Evolutionary conservation across 2,113 vertebrate species (phyloP).

Genomic region (Pelecanoides urinatrix): DNA sequence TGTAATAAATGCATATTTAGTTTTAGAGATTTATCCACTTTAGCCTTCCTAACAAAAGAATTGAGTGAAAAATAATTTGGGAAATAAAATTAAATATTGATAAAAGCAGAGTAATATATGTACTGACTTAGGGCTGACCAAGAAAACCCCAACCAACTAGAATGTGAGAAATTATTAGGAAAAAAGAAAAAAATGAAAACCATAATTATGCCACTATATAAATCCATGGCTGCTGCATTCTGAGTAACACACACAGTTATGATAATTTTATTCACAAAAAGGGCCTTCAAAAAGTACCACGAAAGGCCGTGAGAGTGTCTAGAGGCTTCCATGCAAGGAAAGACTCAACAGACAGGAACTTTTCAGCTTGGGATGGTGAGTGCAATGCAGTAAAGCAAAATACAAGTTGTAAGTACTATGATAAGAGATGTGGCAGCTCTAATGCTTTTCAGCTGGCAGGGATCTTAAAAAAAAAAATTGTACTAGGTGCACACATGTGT

Average conservation of each 20-base stretch:
- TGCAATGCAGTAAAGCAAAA: not conserved
- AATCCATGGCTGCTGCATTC: not conserved
- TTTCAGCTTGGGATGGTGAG: not conserved
- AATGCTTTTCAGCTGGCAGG: not conserved
- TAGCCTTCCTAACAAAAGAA: not conserved
- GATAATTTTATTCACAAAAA: not conserved
- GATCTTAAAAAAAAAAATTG: not conserved
- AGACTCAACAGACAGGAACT: not conserved
- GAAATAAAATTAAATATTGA: not conserved
- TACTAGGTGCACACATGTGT: not conserved
- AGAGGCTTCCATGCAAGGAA: not conserved
- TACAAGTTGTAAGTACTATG: not conserved
- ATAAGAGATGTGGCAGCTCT: not conserved
- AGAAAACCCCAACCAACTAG: not conserved
- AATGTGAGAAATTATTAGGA: not conserved
- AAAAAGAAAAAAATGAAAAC: not conserved
- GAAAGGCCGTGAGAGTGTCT: not conserved
- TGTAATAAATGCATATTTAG: not conserved
- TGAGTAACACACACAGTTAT: not conserved
- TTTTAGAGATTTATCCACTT: not conserved
- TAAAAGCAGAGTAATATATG: not conserved
- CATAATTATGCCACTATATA: not conserved
- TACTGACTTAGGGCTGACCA: not conserved
- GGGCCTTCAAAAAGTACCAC: not conserved
- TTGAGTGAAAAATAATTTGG: not conserved